Evolutionary conservation across 92 coral and sea anemone species (phyloP).

Genomic region (Chrysogorgia sp.): DNA sequence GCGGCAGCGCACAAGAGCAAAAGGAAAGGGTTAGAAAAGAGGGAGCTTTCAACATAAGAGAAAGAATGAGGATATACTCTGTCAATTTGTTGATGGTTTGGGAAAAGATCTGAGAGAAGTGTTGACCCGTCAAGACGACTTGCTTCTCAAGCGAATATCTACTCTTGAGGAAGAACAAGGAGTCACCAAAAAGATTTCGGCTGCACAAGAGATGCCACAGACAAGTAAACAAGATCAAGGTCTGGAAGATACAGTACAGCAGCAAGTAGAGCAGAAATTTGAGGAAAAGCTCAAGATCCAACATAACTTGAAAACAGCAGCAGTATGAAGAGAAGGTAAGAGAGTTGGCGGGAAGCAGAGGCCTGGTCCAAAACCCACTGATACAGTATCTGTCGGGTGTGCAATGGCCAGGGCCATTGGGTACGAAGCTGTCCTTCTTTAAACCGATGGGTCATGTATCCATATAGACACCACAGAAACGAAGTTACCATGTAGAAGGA

Average conservation of each 20-base stretch:
- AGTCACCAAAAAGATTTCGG: conserved; percentile 13
- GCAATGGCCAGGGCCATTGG: conserved; percentile 44
- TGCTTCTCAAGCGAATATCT: conserved; percentile 43
- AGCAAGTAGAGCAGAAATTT: conserved; percentile 37
- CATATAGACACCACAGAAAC: conserved; percentile 15
- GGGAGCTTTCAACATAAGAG: conserved; percentile 46
- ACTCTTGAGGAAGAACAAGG: conserved; percentile 29
- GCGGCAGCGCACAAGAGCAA: conserved; percentile 44
- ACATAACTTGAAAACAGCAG: conserved; percentile 38
- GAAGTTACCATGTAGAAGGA: conserved; percentile 30
- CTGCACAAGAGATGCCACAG: no score
- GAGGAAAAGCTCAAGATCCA: conserved; percentile 20
- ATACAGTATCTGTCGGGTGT: conserved; percentile 41
- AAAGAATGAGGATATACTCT: conserved; percentile 53
- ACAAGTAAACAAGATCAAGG: conserved; percentile 1
- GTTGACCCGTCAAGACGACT: conserved; percentile 51
- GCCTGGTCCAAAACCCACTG: conserved; percentile 39
- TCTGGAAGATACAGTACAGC: conserved; percentile 21
- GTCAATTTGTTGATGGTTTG: conserved; percentile 58
- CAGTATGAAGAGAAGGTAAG: conserved; percentile 29
- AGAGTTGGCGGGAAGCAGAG: conserved; percentile 39
- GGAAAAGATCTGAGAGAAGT: conserved; percentile 45
- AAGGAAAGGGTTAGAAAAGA: conserved; percentile 40
- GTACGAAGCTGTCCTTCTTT: conserved; percentile 45
- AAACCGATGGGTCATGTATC: conserved; percentile 51